These are phyloP conservation scores for Bos indicus DNA, from an alignment of 2,113 vertebrate genomes.

Conservation along the genomic window DNA sequence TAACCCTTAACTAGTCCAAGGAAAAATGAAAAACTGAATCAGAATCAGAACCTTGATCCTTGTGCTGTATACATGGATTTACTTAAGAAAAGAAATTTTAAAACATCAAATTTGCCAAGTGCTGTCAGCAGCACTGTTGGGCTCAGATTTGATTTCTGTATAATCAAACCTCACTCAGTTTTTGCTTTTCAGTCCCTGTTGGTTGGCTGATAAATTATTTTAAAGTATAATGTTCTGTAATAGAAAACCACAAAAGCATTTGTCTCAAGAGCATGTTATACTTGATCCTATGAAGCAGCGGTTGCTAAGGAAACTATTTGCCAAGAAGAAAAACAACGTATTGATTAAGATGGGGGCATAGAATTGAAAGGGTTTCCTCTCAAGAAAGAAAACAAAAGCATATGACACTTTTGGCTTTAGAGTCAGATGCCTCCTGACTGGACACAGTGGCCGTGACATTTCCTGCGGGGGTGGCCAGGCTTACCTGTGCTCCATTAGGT, in stretches of 20 bases:
- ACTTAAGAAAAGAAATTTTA: not conserved
- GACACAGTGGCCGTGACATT: accelerated
- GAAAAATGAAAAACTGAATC: not conserved
- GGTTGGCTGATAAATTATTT: slow-evolving; percentile 31
- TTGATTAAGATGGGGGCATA: not conserved
- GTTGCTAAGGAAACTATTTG: slow-evolving; percentile 22
- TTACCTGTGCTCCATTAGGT: not conserved
- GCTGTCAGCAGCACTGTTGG: not conserved
- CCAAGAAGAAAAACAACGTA: slow-evolving; percentile 14
- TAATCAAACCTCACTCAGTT: slow-evolving; percentile 10
- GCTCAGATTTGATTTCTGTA: not conserved
- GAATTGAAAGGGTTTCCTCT: not conserved
- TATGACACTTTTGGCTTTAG: not conserved
- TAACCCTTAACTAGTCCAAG: not conserved
- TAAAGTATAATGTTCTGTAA: slow-evolving; percentile 27
- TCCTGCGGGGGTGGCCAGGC: not conserved
- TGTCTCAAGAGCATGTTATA: slow-evolving; percentile 6
- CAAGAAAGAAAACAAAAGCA: not conserved
- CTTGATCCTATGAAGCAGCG: not conserved
- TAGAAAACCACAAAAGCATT: slow-evolving; percentile 31
- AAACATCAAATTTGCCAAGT: not conserved
- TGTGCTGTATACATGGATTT: not conserved
- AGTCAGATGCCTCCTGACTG: not conserved
- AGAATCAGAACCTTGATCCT: not conserved
- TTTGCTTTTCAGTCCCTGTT: slow-evolving; percentile 11